Evolutionary conservation across 2,888 invertebrate genomes (phyloP), one percentile per base, ranked within the genome.

Genomic region (Eustalomyia histrio): DNA sequence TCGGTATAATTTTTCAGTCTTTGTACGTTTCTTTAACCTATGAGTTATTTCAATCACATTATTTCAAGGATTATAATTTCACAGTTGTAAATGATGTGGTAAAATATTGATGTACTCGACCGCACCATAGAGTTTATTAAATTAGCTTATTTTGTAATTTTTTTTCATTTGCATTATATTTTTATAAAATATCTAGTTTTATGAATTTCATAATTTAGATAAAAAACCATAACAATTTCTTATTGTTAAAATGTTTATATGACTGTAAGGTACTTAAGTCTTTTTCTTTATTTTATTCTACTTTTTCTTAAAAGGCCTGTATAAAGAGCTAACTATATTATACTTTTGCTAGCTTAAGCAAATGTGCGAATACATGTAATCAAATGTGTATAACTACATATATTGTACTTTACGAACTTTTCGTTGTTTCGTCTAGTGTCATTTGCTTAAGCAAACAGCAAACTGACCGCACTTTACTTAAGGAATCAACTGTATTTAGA

Each of bases 21-120:
- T 21, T 24, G 14, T 63, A 12, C 21, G 21, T 43, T 63, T 17
- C 17, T 64, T 8, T 17, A 16, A 24, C 10, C 33, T 67, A 61
- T 78, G 67, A 78, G 67, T 78, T 68, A 78, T 78, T 39, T 55
- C 72, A 63, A 57, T 63, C n/a, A 63, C 69, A 63, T 72, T 71
- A 71, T 53, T 68, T 68, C 24, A 43, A 35, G 57, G n/a, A 78
- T 63, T 61, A 61, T 57, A 75, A 73, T 73, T 67, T 14, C 29
- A 35, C 61, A 57, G 16, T 35, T 17, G 35, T 65, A 47, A 67
- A 61, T 72, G 33, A 43, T 60, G 47, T 35, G 21, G 47, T 55
- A 72, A 65, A 61, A 67, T 67, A 72, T 78, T 72, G 65, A 71
- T 76, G 63, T 76, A n/a, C 17, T 58, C 58, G 63, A 50, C 65